Evolutionary conservation across 2,797 vertebrate genomes (phyloP).

Genomic region (Crax fasciolata): DNA sequence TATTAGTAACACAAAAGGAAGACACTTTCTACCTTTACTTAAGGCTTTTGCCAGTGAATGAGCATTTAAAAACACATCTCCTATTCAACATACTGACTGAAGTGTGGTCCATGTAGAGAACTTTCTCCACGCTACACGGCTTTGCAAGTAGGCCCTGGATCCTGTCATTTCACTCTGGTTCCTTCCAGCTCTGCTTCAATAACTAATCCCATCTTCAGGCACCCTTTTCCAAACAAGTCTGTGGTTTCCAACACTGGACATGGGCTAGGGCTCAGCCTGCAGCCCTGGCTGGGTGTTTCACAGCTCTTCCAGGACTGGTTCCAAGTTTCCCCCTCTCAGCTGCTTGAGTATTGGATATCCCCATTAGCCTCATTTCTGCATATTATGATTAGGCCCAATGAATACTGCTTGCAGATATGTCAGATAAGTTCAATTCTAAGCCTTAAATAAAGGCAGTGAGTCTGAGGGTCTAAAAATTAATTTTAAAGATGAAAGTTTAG

Average conservation of each 20-base stretch:
- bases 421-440: accelerated
- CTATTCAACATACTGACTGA: no score
- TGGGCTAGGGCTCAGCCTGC: not conserved
- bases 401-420: not conserved
- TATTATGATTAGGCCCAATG: not conserved
- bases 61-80: not conserved
- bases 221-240: not conserved
- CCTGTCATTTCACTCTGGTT: not conserved
- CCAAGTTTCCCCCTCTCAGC: not conserved
- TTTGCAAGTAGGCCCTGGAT: not conserved
- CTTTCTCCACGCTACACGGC: not conserved
- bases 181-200: not conserved
- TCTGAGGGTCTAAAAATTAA: not conserved
- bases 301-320: not conserved
- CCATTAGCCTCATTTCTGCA: not conserved
- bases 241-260: not conserved
- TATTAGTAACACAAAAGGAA: not conserved
- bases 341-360: not conserved
- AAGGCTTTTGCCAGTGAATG: not conserved
- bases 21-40: not conserved
- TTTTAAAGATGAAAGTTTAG: not conserved
- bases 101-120: not conserved
- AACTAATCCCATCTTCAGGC: not conserved
- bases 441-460: not conserved
- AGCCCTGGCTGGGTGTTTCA: not conserved